A percentile compares a stretch with the other conserved stretches of the same genome.
Evolutionary conservation across 2,797 vertebrate genomes (phyloP).

Genomic region (Lemur catta): DNA sequence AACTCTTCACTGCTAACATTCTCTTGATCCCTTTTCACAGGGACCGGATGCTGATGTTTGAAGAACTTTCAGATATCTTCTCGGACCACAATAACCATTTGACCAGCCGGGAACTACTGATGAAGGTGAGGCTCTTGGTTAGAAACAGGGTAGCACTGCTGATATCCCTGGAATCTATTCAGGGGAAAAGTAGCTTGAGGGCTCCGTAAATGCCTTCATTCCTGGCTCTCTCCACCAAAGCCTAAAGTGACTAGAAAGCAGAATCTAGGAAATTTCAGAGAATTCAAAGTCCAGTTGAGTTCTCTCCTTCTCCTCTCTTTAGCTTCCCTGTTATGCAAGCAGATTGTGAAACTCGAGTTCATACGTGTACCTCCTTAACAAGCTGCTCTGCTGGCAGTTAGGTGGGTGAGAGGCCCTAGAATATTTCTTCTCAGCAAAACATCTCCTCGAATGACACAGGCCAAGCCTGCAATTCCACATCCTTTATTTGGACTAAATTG

Average conservation of each 20-base stretch:
- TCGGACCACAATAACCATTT: constrained; percentile 96
- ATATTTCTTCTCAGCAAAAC: constrained; percentile 47
- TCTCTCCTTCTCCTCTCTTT: background rate
- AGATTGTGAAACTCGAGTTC: background rate
- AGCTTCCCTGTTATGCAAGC: background rate
- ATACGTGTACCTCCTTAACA: background rate
- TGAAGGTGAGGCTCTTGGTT: constrained; percentile 89
- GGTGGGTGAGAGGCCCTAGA: background rate
- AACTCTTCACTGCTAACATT: background rate
- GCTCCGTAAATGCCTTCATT: background rate
- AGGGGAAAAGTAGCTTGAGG: background rate
- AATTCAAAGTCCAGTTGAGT: background rate
- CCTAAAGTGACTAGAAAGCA: background rate
- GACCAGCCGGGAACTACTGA: constrained; percentile 94
- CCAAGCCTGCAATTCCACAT: background rate
- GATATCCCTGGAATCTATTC: background rate
- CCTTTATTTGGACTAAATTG: constrained; percentile 44
- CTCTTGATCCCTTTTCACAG: constrained; percentile 78
- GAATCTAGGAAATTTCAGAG: background rate
- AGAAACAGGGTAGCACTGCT: background rate
- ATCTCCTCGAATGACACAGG: background rate
- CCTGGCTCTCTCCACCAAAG: background rate
- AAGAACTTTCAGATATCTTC: constrained; percentile 96
- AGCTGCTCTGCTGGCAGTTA: background rate
- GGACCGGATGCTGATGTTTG: constrained; percentile 92